Percentiles rank a stretch among this genome's conserved stretches.
Conservation (phyloP, 1,140 invertebrate genomes). For the Bombus huntii region DNA sequence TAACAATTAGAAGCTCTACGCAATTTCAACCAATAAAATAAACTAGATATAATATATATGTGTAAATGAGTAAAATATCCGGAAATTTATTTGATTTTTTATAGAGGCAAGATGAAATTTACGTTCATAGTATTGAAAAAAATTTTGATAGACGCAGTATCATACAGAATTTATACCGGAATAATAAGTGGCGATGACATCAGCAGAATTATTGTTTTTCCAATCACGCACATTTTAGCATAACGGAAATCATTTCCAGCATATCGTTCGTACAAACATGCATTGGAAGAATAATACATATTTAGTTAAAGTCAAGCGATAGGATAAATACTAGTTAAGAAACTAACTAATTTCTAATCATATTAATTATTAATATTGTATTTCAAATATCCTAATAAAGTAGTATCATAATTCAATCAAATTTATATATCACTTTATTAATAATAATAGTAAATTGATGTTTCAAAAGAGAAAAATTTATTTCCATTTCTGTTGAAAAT, state of each 20-base stretch:
- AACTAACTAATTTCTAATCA: not conserved
- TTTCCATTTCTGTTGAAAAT: too few relatives aligned
- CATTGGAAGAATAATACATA: not conserved
- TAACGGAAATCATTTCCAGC: constrained; percentile 26
- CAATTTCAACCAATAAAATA: not conserved
- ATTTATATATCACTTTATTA: too few relatives aligned
- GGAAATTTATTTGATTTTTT: not conserved
- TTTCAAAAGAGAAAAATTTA: too few relatives aligned
- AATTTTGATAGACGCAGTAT: not conserved
- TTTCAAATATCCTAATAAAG: not conserved
- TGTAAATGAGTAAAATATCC: too few relatives aligned
- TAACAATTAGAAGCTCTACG: not conserved
- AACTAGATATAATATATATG: not conserved
- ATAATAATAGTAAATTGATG: too few relatives aligned
- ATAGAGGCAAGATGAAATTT: not conserved
- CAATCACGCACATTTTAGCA: constrained; percentile 5
- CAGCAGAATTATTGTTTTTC: constrained; percentile 6
- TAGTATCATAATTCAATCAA: too few relatives aligned
- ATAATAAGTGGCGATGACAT: not conserved
- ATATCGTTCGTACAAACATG: not conserved
- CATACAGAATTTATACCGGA: not conserved
- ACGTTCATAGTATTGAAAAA: not conserved
- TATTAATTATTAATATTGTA: not conserved
- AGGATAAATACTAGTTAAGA: not conserved
- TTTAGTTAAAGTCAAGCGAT: not conserved